A percentile compares a stretch with the other conserved stretches of the same genome.
These are phyloP conservation scores for Drosophila santomea DNA, from an alignment of 1,140 invertebrate genomes.

Conservation along the genomic window DNA sequence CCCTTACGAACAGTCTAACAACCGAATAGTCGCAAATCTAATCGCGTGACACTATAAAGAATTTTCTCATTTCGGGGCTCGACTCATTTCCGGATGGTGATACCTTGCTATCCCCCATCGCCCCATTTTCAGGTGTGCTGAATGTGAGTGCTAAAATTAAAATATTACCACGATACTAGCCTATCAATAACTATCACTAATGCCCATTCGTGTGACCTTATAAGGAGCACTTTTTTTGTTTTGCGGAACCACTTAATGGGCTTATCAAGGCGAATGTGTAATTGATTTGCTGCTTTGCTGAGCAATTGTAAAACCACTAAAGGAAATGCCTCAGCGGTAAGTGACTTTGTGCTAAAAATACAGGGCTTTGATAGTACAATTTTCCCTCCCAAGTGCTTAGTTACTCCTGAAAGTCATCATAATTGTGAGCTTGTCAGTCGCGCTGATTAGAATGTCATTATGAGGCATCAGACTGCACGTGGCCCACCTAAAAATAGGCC, in stretches of 20 bases:
- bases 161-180: conserved; percentile 10
- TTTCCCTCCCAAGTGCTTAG: neutral
- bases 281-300: neutral
- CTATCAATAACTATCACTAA: conserved; percentile 14
- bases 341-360: neutral
- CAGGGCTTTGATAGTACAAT: no score
- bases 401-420: neutral
- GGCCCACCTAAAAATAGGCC: conserved; percentile 39
- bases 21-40: conserved; percentile 10
- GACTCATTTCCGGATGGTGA: conserved; percentile 66
- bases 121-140: conserved; percentile 1
- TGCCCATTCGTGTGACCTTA: conserved; percentile 9
- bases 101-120: neutral
- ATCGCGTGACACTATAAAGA: conserved; percentile 23
- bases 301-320: neutral
- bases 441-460: conserved; percentile 34
- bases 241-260: conserved; percentile 11
- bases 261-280: conserved; percentile 10
- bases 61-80: conserved; percentile 58
- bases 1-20: neutral
- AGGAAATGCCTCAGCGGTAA: neutral
- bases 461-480: conserved; percentile 15
- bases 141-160: conserved; percentile 26
- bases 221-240: conserved; percentile 4
- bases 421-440: conserved; percentile 2